Percentiles rank a stretch among this genome's conserved stretches.
phyloP scores from a whole-genome alignment of 2,888 invertebrate species.

The Plemyria rubiginata region DNA sequence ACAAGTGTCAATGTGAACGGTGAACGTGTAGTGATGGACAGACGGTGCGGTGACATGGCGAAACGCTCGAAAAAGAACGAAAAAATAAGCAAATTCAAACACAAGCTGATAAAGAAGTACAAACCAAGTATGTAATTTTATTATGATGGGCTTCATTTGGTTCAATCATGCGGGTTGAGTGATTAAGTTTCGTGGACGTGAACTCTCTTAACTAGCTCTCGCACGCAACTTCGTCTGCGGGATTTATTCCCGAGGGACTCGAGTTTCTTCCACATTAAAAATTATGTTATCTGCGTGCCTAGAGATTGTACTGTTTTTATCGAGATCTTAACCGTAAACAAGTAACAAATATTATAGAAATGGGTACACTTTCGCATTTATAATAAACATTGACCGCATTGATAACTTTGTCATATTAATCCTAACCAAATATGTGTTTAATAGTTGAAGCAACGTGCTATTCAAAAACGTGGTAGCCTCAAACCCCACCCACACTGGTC shows the following conservation, averaged over 20 bases:
- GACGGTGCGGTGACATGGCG: slow-evolving; percentile 56
- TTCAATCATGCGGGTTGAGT: slow-evolving; percentile 31
- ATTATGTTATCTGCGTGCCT: not conserved
- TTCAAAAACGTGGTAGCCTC: slow-evolving; percentile 60
- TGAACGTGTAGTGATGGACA: slow-evolving; percentile 52
- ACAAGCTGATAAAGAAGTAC: slow-evolving; percentile 74
- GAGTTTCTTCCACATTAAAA: not conserved
- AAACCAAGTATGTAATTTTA: slow-evolving; percentile 68
- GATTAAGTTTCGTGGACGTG: slow-evolving; percentile 29
- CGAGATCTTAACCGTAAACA: not conserved
- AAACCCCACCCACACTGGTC: slow-evolving; percentile 52
- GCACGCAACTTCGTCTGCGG: not conserved
- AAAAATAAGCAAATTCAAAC: slow-evolving; percentile 74
- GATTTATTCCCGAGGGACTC: not conserved
- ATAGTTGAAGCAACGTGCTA: slow-evolving; percentile 44
- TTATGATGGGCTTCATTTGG: slow-evolving; percentile 7
- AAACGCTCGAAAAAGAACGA: slow-evolving; percentile 69
- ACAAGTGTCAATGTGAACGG: slow-evolving; percentile 34
- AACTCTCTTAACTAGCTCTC: not conserved
- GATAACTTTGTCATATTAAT: not conserved
- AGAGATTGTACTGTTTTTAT: not conserved
- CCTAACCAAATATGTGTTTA: not conserved
- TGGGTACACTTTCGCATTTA: not conserved
- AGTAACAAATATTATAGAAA: not conserved
- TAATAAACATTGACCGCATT: not conserved